Percentiles rank a stretch among this genome's conserved stretches.
Evolutionary conservation across 2,888 invertebrate genomes (phyloP).

Genomic region (Gonocerus acuteangulatus): DNA sequence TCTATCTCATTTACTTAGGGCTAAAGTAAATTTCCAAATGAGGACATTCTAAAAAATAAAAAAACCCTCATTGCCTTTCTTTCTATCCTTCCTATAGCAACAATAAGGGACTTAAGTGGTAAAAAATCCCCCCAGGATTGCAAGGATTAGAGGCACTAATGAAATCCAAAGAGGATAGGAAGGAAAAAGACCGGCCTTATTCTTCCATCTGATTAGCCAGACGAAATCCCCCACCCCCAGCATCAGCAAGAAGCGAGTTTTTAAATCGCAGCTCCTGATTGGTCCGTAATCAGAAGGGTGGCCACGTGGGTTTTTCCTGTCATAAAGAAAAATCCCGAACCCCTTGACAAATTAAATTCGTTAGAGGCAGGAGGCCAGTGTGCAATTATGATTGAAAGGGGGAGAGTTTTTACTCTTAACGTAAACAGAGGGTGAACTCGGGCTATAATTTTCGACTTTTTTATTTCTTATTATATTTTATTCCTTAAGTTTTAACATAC

Average conservation of each 20-base stretch:
- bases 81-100: too few relatives aligned
- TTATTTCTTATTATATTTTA: too few relatives aligned
- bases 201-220: constrained; percentile 18
- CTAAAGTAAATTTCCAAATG: neutral
- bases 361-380: constrained; percentile 1
- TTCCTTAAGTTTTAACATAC: too few relatives aligned
- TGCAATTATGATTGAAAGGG: constrained; percentile 2
- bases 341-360: constrained; percentile 20
- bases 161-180: constrained; percentile 16
- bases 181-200: neutral
- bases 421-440: too few relatives aligned
- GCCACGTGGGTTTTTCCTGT: constrained; percentile 9
- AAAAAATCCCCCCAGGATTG: too few relatives aligned
- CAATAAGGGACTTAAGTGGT: too few relatives aligned
- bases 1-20: too few relatives aligned
- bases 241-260: constrained; percentile 8
- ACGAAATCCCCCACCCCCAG: constrained; percentile 18
- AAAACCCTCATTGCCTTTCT: neutral
- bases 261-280: constrained; percentile 17
- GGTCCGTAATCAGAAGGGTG: constrained; percentile 11
- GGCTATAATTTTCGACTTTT: too few relatives aligned
- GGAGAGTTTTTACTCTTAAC: too few relatives aligned
- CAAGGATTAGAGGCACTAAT: constrained; percentile 17
- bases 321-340: constrained; percentile 13
- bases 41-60: constrained; percentile 4